Conservation (phyloP, 2,113 vertebrate species). For the Mungos mungo region DNA sequence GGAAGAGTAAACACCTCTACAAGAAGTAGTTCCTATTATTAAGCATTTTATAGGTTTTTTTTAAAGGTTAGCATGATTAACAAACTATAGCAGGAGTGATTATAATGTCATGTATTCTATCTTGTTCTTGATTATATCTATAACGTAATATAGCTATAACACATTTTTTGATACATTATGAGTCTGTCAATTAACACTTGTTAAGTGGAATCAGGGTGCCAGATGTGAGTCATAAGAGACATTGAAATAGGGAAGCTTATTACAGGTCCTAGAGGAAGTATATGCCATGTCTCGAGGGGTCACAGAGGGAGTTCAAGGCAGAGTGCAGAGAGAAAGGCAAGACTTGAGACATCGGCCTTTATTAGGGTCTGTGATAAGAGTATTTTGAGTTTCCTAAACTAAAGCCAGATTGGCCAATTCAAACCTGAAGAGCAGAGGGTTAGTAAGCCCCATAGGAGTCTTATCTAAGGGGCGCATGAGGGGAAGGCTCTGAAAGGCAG, state of each 20-base stretch:
- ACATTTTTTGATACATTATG: neutral
- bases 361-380: neutral
- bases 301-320: neutral
- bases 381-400: neutral
- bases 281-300: neutral
- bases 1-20: neutral
- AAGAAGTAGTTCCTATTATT: neutral
- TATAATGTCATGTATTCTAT: neutral
- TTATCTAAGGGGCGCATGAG: too few species aligned
- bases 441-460: fast-evolving
- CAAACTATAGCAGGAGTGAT: neutral
- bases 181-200: neutral
- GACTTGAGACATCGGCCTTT: neutral
- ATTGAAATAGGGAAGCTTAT: neutral
- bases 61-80: neutral
- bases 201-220: neutral
- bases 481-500: neutral
- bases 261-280: neutral
- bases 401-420: neutral
- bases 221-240: neutral
- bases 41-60: neutral
- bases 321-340: too few species aligned
- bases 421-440: neutral
- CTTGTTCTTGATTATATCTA: neutral
- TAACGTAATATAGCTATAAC: neutral